Evolutionary conservation across 2,113 vertebrate genomes (phyloP).

Genomic region (Eulemur macaco): DNA sequence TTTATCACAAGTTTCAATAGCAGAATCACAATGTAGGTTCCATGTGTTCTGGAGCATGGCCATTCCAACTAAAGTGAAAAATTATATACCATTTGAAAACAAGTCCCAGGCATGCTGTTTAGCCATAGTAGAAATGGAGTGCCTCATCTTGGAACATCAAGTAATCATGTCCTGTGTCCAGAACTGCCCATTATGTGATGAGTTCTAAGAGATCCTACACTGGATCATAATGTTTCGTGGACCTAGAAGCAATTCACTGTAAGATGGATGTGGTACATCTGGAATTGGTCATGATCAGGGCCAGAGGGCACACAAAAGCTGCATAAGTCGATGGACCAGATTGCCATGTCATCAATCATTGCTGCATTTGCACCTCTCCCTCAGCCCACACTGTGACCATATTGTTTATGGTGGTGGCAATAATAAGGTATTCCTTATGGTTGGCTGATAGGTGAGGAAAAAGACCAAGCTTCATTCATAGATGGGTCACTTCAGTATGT

Average conservation of each 20-base stretch:
- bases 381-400: not conserved
- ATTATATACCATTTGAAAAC: not conserved
- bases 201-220: not conserved
- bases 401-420: not conserved
- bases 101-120: not conserved
- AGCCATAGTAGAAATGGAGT: not conserved
- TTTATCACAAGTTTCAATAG: constrained; percentile 9
- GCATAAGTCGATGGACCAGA: not conserved
- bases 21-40: not conserved
- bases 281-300: not conserved
- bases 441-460: not conserved
- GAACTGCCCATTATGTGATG: not conserved
- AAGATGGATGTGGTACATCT: not conserved
- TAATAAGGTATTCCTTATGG: not conserved
- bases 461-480: not conserved
- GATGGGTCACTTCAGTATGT: not conserved
- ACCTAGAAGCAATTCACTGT: not conserved
- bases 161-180: not conserved
- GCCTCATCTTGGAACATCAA: not conserved
- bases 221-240: not conserved
- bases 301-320: not conserved
- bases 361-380: not conserved
- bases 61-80: not conserved
- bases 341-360: not conserved
- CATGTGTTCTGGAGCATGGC: not conserved